These are phyloP conservation scores for Halichoeres trimaculatus DNA, from an alignment of 2,113 vertebrate species.

Conservation along the genomic window DNA sequence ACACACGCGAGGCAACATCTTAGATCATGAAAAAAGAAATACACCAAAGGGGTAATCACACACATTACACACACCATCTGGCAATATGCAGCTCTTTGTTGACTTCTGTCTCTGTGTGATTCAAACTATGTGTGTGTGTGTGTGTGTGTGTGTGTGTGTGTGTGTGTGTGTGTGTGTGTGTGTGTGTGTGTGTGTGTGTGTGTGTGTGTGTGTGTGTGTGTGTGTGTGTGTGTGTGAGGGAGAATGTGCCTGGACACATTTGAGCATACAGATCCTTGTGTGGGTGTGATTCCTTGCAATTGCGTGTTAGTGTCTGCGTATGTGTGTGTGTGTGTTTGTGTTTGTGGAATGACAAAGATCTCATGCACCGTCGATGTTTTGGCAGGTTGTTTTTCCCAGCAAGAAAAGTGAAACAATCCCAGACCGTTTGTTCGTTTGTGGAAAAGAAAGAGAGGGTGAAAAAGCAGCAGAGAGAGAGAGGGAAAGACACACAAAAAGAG, in stretches of 20 bases:
- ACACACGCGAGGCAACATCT: slow-evolving; percentile 23
- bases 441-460: slow-evolving; percentile 16
- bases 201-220: slow-evolving; percentile 15
- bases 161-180: slow-evolving; percentile 20
- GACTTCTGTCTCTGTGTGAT: slow-evolving; percentile 55
- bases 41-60: slow-evolving; percentile 61
- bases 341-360: slow-evolving; percentile 51
- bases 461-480: slow-evolving; percentile 20
- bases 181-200: slow-evolving; percentile 22
- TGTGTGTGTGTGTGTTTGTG: slow-evolving; percentile 17
- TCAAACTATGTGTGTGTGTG: slow-evolving; percentile 34
- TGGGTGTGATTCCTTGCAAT: slow-evolving; percentile 25
- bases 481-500: slow-evolving; percentile 10
- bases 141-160: slow-evolving; percentile 15
- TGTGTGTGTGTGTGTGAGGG: slow-evolving; percentile 18
- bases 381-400: slow-evolving; percentile 53
- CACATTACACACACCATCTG: slow-evolving; percentile 69
- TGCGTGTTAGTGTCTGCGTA: slow-evolving; percentile 22
- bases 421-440: slow-evolving; percentile 23
- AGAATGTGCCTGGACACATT: slow-evolving; percentile 29
- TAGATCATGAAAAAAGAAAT: slow-evolving; percentile 41
- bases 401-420: slow-evolving; percentile 53
- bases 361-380: slow-evolving; percentile 54
- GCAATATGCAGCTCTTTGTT: slow-evolving; percentile 50
- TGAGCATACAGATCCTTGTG: slow-evolving; percentile 20